phyloP scores from a whole-genome alignment of 23 tunicate species.

The Ascidia mentula region DNA sequence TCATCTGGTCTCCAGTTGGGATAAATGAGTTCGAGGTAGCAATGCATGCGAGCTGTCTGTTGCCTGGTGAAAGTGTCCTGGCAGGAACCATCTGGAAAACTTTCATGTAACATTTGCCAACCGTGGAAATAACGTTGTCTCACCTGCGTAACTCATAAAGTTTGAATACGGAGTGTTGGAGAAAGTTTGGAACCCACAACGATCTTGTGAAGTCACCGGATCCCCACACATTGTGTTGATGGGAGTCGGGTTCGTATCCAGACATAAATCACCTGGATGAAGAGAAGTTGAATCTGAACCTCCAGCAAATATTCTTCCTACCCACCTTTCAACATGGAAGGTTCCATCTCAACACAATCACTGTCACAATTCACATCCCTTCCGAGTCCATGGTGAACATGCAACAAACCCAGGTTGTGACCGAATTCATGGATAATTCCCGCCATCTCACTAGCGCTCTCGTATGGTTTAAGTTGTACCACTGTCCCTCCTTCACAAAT shows the following conservation, averaged over 20 bases:
- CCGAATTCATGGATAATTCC: constrained; percentile 35
- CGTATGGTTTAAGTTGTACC: constrained; percentile 33
- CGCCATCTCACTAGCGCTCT: constrained; percentile 23
- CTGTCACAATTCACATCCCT: constrained; percentile 21
- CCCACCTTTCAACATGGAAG: constrained; percentile 27
- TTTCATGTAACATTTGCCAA: too few species aligned
- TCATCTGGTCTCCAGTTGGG: constrained; percentile 11
- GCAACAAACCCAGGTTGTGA: constrained; percentile 36
- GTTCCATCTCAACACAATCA: constrained; percentile 18
- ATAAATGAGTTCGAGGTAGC: constrained; percentile 29
- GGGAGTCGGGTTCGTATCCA: constrained; percentile 36
- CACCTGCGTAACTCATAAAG: constrained; percentile 49
- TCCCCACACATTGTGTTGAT: constrained; percentile 27
- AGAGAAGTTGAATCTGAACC: background rate
- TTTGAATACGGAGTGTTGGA: constrained; percentile 19
- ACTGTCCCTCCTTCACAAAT: constrained; percentile 23
- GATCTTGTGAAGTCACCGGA: background rate
- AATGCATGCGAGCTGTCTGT: constrained; percentile 34
- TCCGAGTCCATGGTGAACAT: constrained; percentile 29
- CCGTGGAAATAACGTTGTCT: too few species aligned
- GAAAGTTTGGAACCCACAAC: constrained; percentile 1
- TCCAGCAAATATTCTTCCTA: background rate
- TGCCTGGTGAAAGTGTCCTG: constrained; percentile 30
- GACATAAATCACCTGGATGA: constrained; percentile 25
- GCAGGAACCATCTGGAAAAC: constrained; percentile 35